These are phyloP conservation scores for Ceyx erithaca DNA, from an alignment of 2,797 vertebrate genomes.

Conservation along the genomic window DNA sequence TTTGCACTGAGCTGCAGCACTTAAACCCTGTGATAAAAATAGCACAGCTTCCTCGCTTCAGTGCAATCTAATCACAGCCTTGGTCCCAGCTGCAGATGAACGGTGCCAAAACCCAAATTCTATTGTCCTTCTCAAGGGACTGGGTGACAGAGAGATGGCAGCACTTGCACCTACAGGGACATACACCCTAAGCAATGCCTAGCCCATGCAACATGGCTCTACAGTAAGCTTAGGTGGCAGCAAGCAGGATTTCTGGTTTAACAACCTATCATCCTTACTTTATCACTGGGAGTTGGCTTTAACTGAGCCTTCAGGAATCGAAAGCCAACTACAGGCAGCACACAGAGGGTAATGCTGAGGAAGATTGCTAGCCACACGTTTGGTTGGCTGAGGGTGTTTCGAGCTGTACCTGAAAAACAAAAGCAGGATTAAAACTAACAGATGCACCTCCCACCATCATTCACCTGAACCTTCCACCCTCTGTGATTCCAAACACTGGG, in stretches of 20 bases:
- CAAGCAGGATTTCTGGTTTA: not conserved
- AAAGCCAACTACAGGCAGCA: constrained; percentile 84
- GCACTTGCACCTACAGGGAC: not conserved
- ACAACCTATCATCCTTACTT: constrained; percentile 78
- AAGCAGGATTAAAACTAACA: not conserved
- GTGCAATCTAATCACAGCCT: not conserved
- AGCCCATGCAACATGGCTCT: fast-evolving
- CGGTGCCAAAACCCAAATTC: not conserved
- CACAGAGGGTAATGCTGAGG: constrained; percentile 86
- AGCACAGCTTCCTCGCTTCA: not conserved
- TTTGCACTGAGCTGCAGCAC: not conserved
- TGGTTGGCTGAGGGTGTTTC: constrained; percentile 89
- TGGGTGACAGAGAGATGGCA: fast-evolving
- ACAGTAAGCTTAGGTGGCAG: fast-evolving
- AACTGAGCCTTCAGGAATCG: constrained; percentile 85
- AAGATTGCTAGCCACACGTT: constrained; percentile 89
- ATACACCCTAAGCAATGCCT: not conserved
- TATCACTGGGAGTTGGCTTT: constrained; percentile 84
- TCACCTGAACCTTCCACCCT: not conserved
- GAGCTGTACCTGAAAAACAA: constrained; percentile 84
- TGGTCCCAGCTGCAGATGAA: not conserved
- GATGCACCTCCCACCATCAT: not conserved
- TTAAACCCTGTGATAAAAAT: constrained; percentile 22
- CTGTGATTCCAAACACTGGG: not conserved
- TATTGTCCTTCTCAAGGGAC: not conserved